Evolutionary conservation across 2,888 invertebrate genomes (phyloP), one percentile per base, ranked within the genome.

Genomic region (Hesperia comma): DNA sequence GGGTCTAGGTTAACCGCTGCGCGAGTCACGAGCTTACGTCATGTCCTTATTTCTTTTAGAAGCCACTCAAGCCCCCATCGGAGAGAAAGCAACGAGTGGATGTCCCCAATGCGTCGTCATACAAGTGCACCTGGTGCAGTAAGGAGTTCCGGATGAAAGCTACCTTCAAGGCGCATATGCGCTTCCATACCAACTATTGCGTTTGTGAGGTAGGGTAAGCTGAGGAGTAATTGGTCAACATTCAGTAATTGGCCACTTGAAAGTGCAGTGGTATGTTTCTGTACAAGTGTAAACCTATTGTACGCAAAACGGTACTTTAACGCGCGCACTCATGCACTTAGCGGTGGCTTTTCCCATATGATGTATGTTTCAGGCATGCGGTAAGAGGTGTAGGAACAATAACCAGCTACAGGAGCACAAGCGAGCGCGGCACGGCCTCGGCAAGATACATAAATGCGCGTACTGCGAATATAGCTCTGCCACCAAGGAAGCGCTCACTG

Each of bases 401-500:
- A 88, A 88, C 58, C 90, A 91, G 63, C 71, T 92, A 0, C 88
- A 90, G 7, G 90, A 90, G 26, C 92, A 92, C 78, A 92, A 91
- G 73, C 75, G 91, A 0, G 92, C 92, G 0, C 73, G 86, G 0
- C 92, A 92, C 76, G 92, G 91, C 0, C 78, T 90, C 6, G 87
- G 87, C 33, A 74, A 81, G 19, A 89, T 90, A 55, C 92, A 92
- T 76, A 90, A 87, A 72, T 92, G 92, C 15, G 85, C 87, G 0
- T 90, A 87, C 73, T 92, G 92, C 71, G 91, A 90, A 5, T 92
- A 92, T 72, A 87, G 85, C 70, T 87, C 91, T 0, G 91, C 91
- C 6, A 90, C 90, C 5, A 90, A 92, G 68, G 92, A 92, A 68
- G 90, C 90, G 0, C 82, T 91, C 0, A 80, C 77, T 10, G 80